phyloP scores from a whole-genome alignment of 2,113 vertebrate genomes.

The Entosphenus tridentatus region DNA sequence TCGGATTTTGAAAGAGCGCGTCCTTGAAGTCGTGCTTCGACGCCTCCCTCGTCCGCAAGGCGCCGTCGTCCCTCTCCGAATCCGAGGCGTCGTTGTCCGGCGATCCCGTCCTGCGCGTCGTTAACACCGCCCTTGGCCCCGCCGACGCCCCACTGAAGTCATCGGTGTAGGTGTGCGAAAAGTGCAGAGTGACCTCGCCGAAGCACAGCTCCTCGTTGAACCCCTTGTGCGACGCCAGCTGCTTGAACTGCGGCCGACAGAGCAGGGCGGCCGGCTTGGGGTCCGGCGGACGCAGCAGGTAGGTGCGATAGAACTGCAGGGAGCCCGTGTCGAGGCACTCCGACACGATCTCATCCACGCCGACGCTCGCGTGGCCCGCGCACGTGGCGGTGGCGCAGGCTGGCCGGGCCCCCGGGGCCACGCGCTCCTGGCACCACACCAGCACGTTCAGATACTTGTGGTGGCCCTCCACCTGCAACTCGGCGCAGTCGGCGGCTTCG shows the following conservation, averaged over 20 bases:
- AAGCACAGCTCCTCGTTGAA: slow-evolving; percentile 86
- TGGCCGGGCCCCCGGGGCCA: slow-evolving; percentile 44
- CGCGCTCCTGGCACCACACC: slow-evolving; percentile 85
- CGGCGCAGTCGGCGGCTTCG: not conserved
- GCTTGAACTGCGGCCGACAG: slow-evolving; percentile 53
- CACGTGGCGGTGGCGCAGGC: slow-evolving; percentile 30
- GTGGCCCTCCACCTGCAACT: slow-evolving; percentile 58
- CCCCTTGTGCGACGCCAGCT: slow-evolving; percentile 51
- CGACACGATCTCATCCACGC: slow-evolving; percentile 65
- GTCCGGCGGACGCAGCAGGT: slow-evolving; percentile 42
- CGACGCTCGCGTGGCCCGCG: slow-evolving; percentile 64
- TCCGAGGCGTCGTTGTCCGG: slow-evolving; percentile 17
- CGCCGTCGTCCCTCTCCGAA: too few species aligned
- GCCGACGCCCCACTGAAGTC: not conserved
- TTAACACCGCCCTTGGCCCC: too few species aligned
- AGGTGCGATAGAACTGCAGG: slow-evolving; percentile 54
- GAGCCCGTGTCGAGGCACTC: slow-evolving; percentile 69
- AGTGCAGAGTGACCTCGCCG: slow-evolving; percentile 67
- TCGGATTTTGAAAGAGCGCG: slow-evolving; percentile 95
- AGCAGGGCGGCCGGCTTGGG: slow-evolving; percentile 42
- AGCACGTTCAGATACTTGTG: slow-evolving; percentile 79
- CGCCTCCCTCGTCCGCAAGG: slow-evolving; percentile 17
- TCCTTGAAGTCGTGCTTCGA: slow-evolving; percentile 89
- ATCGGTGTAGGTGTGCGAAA: slow-evolving; percentile 60
- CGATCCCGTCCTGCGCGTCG: too few species aligned